Conservation (phyloP, 2,113 vertebrate genomes). For the Triplophysa rosa region DNA sequence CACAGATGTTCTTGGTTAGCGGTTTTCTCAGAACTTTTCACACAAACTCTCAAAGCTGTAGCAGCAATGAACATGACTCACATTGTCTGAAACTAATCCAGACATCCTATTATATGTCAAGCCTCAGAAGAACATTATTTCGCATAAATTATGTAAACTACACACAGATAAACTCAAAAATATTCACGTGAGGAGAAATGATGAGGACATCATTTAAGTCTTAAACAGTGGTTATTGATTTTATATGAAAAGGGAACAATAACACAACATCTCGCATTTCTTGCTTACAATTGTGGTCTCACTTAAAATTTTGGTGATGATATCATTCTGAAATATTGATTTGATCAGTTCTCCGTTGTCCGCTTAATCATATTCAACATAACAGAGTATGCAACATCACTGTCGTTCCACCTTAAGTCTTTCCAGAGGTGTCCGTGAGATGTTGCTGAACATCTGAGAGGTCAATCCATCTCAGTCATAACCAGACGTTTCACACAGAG, state of each 20-base stretch:
- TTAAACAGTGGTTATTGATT: not conserved
- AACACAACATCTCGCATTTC: not conserved
- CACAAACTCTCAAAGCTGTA: slow-evolving; percentile 39
- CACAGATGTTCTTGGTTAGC: slow-evolving; percentile 50
- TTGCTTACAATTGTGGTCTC: not conserved
- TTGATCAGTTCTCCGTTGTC: not conserved
- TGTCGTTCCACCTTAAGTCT: not conserved
- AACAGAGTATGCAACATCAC: not conserved
- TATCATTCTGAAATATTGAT: not conserved
- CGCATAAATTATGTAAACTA: not conserved
- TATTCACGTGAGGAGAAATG: not conserved
- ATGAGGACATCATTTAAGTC: not conserved
- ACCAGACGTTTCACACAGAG: slow-evolving; percentile 45
- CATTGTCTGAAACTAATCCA: slow-evolving; percentile 19
- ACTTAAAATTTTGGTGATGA: not conserved
- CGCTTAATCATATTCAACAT: not conserved
- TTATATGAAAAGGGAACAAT: too few species aligned
- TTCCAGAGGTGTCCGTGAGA: slow-evolving; percentile 7
- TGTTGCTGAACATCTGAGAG: slow-evolving; percentile 15
- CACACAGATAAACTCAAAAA: not conserved
- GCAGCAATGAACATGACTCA: slow-evolving; percentile 44
- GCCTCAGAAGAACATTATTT: slow-evolving; percentile 27
- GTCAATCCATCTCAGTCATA: slow-evolving; percentile 46
- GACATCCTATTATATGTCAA: slow-evolving; percentile 6
- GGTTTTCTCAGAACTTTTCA: slow-evolving; percentile 43